Conservation (phyloP, 2,888 invertebrate species). For the Argynnis bischoffii region DNA sequence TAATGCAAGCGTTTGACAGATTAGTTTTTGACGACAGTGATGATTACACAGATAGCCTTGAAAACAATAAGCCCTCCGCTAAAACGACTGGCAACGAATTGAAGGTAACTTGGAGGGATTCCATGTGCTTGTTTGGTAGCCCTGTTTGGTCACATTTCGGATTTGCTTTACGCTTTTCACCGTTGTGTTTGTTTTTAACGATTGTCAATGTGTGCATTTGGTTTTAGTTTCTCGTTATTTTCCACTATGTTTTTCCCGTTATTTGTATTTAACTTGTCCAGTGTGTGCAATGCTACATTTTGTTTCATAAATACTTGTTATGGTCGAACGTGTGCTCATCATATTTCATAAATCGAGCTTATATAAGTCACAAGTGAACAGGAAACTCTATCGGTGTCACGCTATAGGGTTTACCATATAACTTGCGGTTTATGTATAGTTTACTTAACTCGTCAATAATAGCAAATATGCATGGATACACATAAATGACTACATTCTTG, state of each 20-base stretch:
- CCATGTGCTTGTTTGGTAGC: constrained; percentile 51
- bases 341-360: constrained; percentile 15
- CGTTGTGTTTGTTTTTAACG: constrained; percentile 40
- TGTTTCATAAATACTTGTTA: constrained; percentile 16
- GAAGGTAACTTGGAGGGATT: constrained; percentile 72
- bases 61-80: constrained; percentile 79
- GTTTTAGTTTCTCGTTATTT: not conserved
- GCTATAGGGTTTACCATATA: constrained; percentile 27
- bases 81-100: constrained; percentile 77
- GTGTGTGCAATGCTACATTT: constrained; percentile 17
- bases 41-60: constrained; percentile 89
- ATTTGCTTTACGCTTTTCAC: constrained; percentile 46
- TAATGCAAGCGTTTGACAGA: constrained; percentile 88
- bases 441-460: constrained; percentile 29
- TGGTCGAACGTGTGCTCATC: constrained; percentile 8
- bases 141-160: constrained; percentile 44
- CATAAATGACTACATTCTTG: constrained; percentile 25
- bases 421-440: constrained; percentile 34
- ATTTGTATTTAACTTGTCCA: constrained; percentile 27
- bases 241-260: constrained; percentile 20
- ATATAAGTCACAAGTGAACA: constrained; percentile 30
- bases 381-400: constrained; percentile 31
- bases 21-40: constrained; percentile 85
- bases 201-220: constrained; percentile 26
- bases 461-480: constrained; percentile 25